These are phyloP conservation scores for Saguinus imperator DNA, from an alignment of 2,113 vertebrate genomes.

Conservation along the genomic window DNA sequence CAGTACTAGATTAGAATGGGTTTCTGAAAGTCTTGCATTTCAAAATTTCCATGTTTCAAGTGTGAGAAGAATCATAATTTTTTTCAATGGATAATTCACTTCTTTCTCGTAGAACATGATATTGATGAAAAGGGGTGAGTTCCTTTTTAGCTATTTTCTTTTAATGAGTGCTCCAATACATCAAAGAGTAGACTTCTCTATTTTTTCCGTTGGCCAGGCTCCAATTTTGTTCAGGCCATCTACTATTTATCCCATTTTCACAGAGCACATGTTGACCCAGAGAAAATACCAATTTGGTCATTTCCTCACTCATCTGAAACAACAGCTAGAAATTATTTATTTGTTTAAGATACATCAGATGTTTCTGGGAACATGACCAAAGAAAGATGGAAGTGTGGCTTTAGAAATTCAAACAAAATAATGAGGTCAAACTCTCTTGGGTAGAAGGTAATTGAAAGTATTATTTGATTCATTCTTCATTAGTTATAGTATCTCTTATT, in stretches of 20 bases:
- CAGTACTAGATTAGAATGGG: background rate
- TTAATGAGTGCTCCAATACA: background rate
- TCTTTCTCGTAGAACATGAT: background rate
- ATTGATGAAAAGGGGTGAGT: background rate
- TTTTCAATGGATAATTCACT: background rate
- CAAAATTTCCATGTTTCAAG: background rate
- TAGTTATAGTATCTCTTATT: background rate
- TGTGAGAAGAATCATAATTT: background rate
- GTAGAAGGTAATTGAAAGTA: slow-evolving; percentile 35
- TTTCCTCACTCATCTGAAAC: slow-evolving; percentile 47
- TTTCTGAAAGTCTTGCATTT: background rate
- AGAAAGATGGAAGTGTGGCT: slow-evolving; percentile 57
- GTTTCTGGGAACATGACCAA: slow-evolving; percentile 63
- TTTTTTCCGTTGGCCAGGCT: background rate
- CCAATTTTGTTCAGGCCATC: slow-evolving; percentile 43
- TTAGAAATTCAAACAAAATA: slow-evolving; percentile 55
- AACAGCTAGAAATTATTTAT: slow-evolving; percentile 60
- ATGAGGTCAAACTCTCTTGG: slow-evolving; percentile 42
- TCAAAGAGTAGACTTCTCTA: slow-evolving; percentile 23
- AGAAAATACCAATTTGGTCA: slow-evolving; percentile 34
- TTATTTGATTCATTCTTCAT: background rate
- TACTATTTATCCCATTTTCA: slow-evolving; percentile 38
- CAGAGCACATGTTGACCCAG: slow-evolving; percentile 41
- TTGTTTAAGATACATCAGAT: slow-evolving; percentile 66
- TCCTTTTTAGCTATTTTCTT: background rate